Conservation (phyloP, 2,113 vertebrate genomes). For the Bufo gargarizans region DNA sequence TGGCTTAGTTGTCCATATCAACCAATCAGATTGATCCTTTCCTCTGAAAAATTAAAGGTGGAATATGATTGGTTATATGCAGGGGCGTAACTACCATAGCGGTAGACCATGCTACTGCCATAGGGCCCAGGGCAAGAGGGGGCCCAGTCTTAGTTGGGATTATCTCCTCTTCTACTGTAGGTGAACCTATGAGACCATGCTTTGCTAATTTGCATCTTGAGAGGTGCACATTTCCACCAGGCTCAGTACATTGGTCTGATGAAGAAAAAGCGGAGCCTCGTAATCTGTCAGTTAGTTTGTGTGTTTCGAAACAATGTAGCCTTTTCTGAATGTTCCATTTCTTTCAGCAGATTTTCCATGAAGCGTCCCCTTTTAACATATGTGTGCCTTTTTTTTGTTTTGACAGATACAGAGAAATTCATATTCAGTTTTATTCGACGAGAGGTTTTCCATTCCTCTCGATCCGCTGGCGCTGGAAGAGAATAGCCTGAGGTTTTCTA, state of each 20-base stretch:
- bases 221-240: neutral
- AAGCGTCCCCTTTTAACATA: neutral
- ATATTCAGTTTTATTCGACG: conserved; percentile 87
- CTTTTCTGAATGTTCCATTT: conserved; percentile 6
- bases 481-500: conserved; percentile 86
- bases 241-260: neutral
- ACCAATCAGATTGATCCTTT: too few relatives aligned
- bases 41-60: too few relatives aligned
- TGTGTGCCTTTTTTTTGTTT: neutral
- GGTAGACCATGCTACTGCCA: too few relatives aligned
- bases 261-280: neutral
- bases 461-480: conserved; percentile 82
- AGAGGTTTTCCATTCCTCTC: conserved; percentile 87
- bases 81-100: too few relatives aligned
- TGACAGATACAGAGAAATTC: conserved; percentile 86
- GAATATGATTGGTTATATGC: too few relatives aligned
- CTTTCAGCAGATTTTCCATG: neutral
- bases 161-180: too few relatives aligned
- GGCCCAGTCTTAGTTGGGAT: too few relatives aligned
- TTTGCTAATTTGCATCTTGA: neutral
- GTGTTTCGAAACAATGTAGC: neutral
- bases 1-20: too few relatives aligned
- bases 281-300: neutral
- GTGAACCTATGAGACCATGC: neutral
- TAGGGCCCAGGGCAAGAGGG: too few relatives aligned